Base-by-base conservation (phyloP, 2,113 vertebrate species). In the Motacilla tschutschensis region DNA sequence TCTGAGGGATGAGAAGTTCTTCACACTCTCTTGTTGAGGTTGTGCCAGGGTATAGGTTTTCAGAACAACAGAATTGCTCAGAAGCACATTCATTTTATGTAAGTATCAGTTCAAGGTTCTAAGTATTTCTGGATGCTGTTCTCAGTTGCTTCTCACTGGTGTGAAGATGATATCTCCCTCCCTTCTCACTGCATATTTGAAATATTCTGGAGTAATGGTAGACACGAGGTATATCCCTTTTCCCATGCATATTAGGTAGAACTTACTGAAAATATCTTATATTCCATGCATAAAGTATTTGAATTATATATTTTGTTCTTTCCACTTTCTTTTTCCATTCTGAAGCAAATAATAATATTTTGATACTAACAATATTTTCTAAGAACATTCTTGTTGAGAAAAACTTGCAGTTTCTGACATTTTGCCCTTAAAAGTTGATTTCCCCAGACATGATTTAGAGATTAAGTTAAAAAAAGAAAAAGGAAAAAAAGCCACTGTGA, bases 61-160 rank as follows among this genome's bases (percentile, higher is more conserved):
- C 46, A 83, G 66, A 79, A 71, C 64, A 77, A 60, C 33, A 72
- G 18, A 4, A 44, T 58, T 81, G 2, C 36, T 86, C 54, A 75
- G 66, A 88, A 79, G 7, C 2, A 60, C 58, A 60, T 79, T 22
- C 5, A 50, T 88, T 80, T 91, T 44, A 57, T 58, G 38, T n/a
- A 64, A 80, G 38, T 25, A 54, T 50, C 71, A 43, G 41, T 81
- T 86, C 74, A 69, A 35, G 10, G 35, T 35, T 64, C 54, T 81
- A n/a, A 83, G 57, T 81, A 71, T 81, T 86, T 93, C 78, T 83
- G 78, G 41, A n/a, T 65, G 24, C 22, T 44, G 10, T 40, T 74
- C 77, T 62, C 44, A 50, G 35, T 50, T 81, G 9, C 12, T 72
- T 90, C 82, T 85, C 63, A 43, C 14, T 93, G 16, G 62, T 75